Evolutionary conservation across 2,888 invertebrate genomes (phyloP).

Genomic region (Tenthredo livida): DNA sequence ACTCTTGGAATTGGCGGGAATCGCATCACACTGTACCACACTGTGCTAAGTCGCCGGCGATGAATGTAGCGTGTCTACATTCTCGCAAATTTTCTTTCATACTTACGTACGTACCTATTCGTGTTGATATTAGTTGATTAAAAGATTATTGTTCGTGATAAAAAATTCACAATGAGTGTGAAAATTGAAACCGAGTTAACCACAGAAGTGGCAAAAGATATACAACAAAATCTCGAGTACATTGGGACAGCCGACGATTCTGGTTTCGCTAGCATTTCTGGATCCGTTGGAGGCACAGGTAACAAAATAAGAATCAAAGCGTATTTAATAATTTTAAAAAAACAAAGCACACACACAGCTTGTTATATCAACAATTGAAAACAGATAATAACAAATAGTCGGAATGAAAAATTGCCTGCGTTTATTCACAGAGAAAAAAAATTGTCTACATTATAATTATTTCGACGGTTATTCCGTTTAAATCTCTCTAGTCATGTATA

Average conservation of each 20-base stretch:
- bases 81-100: no score
- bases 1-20: slow-evolving; percentile 25
- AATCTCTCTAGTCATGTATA: slow-evolving; percentile 30
- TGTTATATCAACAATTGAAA: not conserved
- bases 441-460: not conserved
- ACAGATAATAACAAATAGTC: not conserved
- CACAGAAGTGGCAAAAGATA: slow-evolving; percentile 27
- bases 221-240: slow-evolving; percentile 53
- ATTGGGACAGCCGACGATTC: slow-evolving; percentile 60
- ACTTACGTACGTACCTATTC: no score
- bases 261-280: slow-evolving; percentile 61
- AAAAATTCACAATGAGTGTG: not conserved
- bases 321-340: not conserved
- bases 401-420: not conserved
- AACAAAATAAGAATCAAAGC: not conserved
- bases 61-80: not conserved
- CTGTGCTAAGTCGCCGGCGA: not conserved
- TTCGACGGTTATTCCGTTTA: not conserved
- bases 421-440: not conserved
- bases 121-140: not conserved
- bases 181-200: not conserved
- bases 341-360: not conserved
- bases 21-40: not conserved
- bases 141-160: not conserved
- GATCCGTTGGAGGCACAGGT: slow-evolving; percentile 55